phyloP scores from a whole-genome alignment of 2,797 vertebrate genomes.

The Ctenosaura bakeri region DNA sequence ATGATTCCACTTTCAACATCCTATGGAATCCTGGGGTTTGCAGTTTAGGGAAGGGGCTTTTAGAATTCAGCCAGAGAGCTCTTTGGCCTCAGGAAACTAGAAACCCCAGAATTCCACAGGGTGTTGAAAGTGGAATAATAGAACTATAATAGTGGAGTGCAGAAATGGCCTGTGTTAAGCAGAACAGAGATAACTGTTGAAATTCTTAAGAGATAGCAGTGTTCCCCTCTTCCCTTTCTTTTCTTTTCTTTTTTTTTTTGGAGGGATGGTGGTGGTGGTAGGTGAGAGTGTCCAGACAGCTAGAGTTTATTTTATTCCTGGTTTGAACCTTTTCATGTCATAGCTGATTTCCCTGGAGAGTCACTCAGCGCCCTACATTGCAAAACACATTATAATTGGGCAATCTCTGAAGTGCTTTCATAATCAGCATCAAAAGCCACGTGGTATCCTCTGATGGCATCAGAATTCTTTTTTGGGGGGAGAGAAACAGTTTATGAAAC shows the following conservation, averaged over 20 bases:
- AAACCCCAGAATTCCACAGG: too few relatives aligned
- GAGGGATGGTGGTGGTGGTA: too few relatives aligned
- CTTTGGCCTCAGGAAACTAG: too few relatives aligned
- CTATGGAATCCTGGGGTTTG: too few relatives aligned
- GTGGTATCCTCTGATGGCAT: neutral
- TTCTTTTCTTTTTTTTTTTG: neutral
- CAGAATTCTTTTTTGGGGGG: too few relatives aligned
- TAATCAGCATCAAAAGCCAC: slow-evolving; percentile 7
- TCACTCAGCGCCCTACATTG: too few relatives aligned
- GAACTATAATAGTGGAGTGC: too few relatives aligned
- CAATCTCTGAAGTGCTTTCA: neutral
- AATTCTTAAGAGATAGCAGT: neutral
- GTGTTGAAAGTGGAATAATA: too few relatives aligned
- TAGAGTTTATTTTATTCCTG: neutral
- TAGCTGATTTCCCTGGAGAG: neutral
- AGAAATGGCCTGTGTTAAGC: neutral
- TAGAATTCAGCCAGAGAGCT: too few relatives aligned
- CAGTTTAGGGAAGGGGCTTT: too few relatives aligned
- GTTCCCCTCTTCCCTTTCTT: too few relatives aligned
- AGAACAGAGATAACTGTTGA: neutral
- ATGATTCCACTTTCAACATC: too few relatives aligned
- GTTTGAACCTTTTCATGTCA: neutral
- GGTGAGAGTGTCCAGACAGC: neutral
- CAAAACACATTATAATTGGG: neutral
- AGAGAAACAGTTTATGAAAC: neutral